Evolutionary conservation across 2,888 invertebrate species (phyloP).

Genomic region (Limnephilus lunatus): DNA sequence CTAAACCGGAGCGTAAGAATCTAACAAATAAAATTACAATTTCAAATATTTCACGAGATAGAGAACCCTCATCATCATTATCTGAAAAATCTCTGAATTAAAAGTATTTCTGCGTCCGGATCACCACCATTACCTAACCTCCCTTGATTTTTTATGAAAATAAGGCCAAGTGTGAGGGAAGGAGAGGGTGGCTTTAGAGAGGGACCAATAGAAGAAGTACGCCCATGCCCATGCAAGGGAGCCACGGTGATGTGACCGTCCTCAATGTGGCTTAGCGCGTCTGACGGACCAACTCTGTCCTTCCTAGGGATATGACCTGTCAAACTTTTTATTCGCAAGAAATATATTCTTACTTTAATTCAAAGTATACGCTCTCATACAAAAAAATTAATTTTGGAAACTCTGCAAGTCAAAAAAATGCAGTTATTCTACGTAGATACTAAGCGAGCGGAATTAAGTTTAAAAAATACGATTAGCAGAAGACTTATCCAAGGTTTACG

Average conservation of each 20-base stretch:
- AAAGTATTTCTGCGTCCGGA: background rate
- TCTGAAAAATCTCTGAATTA: background rate
- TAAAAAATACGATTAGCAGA: too few relatives aligned
- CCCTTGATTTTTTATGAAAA: conserved; percentile 42
- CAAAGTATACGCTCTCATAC: background rate
- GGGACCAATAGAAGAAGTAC: background rate
- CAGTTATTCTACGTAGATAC: too few relatives aligned
- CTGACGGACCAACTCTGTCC: background rate
- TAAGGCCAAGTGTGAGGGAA: background rate
- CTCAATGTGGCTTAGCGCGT: conserved; percentile 48
- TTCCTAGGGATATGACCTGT: background rate
- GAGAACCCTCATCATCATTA: background rate
- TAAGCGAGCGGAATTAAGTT: too few relatives aligned
- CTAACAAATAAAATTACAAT: too few relatives aligned
- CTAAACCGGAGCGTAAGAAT: too few relatives aligned
- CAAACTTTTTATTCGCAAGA: background rate
- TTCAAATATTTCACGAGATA: too few relatives aligned
- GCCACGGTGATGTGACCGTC: conserved; percentile 47
- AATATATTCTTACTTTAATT: background rate
- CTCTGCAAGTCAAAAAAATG: too few relatives aligned
- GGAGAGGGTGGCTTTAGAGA: background rate
- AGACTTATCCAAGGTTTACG: too few relatives aligned
- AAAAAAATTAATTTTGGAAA: too few relatives aligned
- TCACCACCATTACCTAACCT: background rate
- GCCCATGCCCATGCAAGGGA: conserved; percentile 2